Evolutionary conservation across 2,113 vertebrate genomes (phyloP), one percentile per base, ranked within the genome.

Genomic region (Synchiropus splendidus): DNA sequence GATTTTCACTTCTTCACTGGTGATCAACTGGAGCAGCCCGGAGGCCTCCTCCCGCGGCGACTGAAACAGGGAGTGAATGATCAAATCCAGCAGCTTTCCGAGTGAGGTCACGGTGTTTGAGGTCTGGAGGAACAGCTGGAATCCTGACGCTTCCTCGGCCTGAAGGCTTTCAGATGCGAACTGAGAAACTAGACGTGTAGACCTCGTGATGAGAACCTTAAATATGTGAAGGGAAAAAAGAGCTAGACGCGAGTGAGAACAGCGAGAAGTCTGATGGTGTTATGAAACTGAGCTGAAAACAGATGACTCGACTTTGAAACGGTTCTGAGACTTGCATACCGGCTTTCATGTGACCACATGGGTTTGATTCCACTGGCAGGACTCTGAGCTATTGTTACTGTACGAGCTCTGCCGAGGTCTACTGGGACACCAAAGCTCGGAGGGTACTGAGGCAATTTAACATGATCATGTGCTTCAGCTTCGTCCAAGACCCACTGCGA

Each of bases 161-260:
- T 57, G 67, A 72, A 27, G 49, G 76, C 77, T 69, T 55, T 48
- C 57, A 32, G 33, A 54, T 45, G 39, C 31, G 42, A 54, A 62
- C 45, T 3, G 17, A 64, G 49, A 14, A 58, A 40, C 61, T 1
- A 16, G 45, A 43, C 44, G 36, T 18, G 45, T 16, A 9, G 46
- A 50, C 57, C 75, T 56, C 76, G 59, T 76, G 76, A 81, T 78
- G 21, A n/a, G n/a, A n/a, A n/a, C n/a, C n/a, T n/a, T n/a, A n/a
- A n/a, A n/a, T n/a, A n/a, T n/a, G n/a, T n/a, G n/a, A n/a, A n/a
- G n/a, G n/a, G n/a, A n/a, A n/a, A n/a, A n/a, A n/a, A n/a, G n/a
- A n/a, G n/a, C n/a, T n/a, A n/a, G 21, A 27, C 21, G 21, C 21
- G 36, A 18, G 2, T 31, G 43, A 15, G 15, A 36, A 45, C 40